Conservation (phyloP, 35 echinoderm and acorn worm species). For the Ophiothrix spiculata region DNA sequence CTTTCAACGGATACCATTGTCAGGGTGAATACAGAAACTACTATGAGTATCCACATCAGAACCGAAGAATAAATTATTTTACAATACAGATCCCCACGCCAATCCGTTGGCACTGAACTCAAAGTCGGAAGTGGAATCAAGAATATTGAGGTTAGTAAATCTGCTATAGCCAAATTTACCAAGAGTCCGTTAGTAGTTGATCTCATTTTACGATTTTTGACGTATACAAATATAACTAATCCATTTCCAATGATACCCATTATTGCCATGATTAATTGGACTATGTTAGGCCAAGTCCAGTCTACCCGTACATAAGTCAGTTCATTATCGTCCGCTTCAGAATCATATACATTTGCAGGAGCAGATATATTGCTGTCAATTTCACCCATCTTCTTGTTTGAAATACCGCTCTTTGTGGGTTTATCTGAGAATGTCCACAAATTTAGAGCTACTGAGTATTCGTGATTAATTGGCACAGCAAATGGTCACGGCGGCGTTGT, state of each 20-base stretch:
- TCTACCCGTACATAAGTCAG: not conserved
- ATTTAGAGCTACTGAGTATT: too few species aligned
- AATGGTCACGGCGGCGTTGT: too few species aligned
- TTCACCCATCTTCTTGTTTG: too few species aligned
- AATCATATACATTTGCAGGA: not conserved
- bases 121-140: slow-evolving; percentile 2
- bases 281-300: not conserved
- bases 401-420: too few species aligned
- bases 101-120: not conserved
- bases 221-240: slow-evolving; percentile 10
- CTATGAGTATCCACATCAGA: slow-evolving; percentile 28
- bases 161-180: slow-evolving; percentile 21
- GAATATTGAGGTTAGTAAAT: slow-evolving; percentile 33
- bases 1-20: slow-evolving; percentile 19
- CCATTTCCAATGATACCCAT: slow-evolving; percentile 37
- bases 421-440: too few species aligned
- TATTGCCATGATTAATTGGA: slow-evolving; percentile 26
- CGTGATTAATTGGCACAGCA: too few species aligned
- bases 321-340: not conserved
- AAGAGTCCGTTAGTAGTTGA: not conserved
- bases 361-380: too few species aligned
- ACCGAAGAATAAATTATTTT: not conserved
- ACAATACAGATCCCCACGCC: slow-evolving; percentile 24
- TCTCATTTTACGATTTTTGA: not conserved
- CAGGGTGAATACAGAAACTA: slow-evolving; percentile 36